Evolutionary conservation across 2,888 invertebrate species (phyloP), one percentile per base, ranked within the genome.

Genomic region (Molorchus minor): DNA sequence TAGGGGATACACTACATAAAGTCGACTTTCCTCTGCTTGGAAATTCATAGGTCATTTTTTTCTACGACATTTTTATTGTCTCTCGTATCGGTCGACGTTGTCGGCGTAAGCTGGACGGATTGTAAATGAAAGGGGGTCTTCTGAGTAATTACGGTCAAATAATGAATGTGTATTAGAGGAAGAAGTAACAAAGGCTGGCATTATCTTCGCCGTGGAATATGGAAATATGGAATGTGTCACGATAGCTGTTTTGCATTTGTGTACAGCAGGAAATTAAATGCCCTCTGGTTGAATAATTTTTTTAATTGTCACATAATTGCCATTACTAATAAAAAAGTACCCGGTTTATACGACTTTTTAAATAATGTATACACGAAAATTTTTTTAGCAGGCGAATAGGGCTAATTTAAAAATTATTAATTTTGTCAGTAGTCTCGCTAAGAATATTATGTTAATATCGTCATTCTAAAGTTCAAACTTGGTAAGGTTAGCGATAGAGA

Each of bases 191-290:
- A 64, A 59, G 59, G 60, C 55, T 55, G 62, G 60, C 56, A 64
- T 64, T 66, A 66, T 66, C 66, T 65, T 54, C 36, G 54, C 46
- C 53, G 56, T 29, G 17, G 59, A 61, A 63, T 65, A 67, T 67
- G 67, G 62, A 67, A 67, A 67, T 65, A 56, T 58, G 61, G 57
- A 55, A 40, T 51, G 44, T 62, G 63, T 65, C 67, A 65, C 67
- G 65, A 53, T 55, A 67, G 30, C 56, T 58, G 54, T 51, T 65
- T 65, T 63, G 38, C 65, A 63, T 65, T 61, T 63, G 55, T 63
- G 59, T 61, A 61, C 35, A 33, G 57, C 65, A 65, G 65, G 65
- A 65, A 65, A 65, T 65, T 65, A 65, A 65, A 63, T 63, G 63
- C 61, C 63, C 57, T 43, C 38, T 43, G 54, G 38, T 36, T 36